Evolutionary conservation across 1,140 invertebrate genomes (phyloP).

Genomic region (Brachionus angularis): DNA sequence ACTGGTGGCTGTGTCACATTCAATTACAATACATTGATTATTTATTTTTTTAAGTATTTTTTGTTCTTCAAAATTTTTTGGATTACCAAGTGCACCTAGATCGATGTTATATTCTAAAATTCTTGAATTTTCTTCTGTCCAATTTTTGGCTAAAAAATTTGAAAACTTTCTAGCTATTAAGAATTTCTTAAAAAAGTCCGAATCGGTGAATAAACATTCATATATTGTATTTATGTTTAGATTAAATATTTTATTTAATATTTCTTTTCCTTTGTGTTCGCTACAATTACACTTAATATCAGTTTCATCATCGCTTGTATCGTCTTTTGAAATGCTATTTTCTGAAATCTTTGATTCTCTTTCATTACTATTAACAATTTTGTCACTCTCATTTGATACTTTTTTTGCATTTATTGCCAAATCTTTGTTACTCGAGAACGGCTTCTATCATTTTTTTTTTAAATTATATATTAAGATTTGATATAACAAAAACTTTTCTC

Average conservation of each 20-base stretch:
- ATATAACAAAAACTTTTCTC: too few relatives aligned
- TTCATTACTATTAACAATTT: too few relatives aligned
- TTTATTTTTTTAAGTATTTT: conserved; percentile 30
- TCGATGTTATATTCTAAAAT: conserved; percentile 8
- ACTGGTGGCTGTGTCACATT: background rate
- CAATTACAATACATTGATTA: conserved; percentile 9
- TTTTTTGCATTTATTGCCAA: too few relatives aligned
- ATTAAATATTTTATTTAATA: background rate
- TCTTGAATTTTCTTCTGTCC: background rate
- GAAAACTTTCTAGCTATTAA: conserved; percentile 6
- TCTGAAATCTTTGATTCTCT: too few relatives aligned
- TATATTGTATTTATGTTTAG: background rate
- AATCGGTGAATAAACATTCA: conserved; percentile 24
- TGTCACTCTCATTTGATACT: too few relatives aligned
- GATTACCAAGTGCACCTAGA: conserved; percentile 10
- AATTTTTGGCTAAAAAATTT: background rate
- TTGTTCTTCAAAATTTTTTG: conserved; percentile 20
- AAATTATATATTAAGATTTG: too few relatives aligned
- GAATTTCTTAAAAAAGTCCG: conserved; percentile 3
- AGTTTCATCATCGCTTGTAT: background rate
- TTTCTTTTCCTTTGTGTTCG: conserved; percentile 10
- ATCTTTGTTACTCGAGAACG: too few relatives aligned
- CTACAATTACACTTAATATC: background rate
- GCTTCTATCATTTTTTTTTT: too few relatives aligned
- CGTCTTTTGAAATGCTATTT: too few relatives aligned